Evolutionary conservation across 2,888 invertebrate genomes (phyloP).

Genomic region (Agrilus biguttatus): DNA sequence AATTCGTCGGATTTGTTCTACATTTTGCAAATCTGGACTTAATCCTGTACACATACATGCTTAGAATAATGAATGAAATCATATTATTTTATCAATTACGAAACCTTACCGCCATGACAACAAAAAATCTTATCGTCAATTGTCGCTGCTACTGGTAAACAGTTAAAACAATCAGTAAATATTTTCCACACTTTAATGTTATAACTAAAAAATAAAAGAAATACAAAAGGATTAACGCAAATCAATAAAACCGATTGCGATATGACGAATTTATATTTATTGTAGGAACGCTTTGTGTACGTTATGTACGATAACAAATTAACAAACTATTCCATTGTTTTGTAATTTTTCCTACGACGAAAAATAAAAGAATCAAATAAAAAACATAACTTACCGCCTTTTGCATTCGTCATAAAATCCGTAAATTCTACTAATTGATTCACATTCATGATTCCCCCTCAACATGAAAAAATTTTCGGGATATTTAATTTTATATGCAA

Average conservation of each 20-base stretch:
- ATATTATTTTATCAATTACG: background rate
- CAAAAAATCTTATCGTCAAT: conserved; percentile 27
- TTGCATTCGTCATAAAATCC: conserved; percentile 50
- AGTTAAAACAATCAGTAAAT: conserved; percentile 27
- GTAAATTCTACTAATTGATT: conserved; percentile 49
- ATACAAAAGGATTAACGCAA: background rate
- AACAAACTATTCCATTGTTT: too few relatives aligned
- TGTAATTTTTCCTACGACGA: too few relatives aligned
- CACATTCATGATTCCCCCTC: conserved; percentile 53
- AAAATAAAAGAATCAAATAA: too few relatives aligned
- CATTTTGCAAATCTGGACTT: conserved; percentile 22
- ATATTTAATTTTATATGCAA: conserved; percentile 56
- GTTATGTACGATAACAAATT: too few relatives aligned
- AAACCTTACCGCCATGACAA: conserved; percentile 19
- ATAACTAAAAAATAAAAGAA: conserved; percentile 13
- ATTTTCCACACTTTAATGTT: conserved; percentile 25
- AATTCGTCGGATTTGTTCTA: conserved; percentile 21
- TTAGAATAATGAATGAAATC: too few relatives aligned
- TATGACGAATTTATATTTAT: too few relatives aligned
- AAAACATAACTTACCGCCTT: background rate
- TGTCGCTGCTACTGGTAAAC: conserved; percentile 24
- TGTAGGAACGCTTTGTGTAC: too few relatives aligned
- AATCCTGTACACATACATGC: too few relatives aligned
- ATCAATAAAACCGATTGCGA: too few relatives aligned
- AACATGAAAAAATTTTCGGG: conserved; percentile 55